phyloP scores from a whole-genome alignment of 37 sponge, comb jelly and placozoan species.

The Halisarca cf. caerulea region DNA sequence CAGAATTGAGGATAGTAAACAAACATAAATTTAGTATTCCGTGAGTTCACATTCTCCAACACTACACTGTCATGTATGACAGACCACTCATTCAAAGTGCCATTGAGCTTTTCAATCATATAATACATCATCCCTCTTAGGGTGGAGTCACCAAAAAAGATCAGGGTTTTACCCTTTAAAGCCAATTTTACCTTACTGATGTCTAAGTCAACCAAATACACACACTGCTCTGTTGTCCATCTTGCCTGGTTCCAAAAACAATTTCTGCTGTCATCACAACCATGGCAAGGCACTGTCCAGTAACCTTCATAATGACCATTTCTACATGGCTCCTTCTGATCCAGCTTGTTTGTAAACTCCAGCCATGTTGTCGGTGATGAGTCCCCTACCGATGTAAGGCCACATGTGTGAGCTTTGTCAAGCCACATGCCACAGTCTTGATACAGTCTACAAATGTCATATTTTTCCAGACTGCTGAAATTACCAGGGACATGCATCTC shows the following conservation, averaged over 20 bases:
- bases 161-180: constrained; percentile 6
- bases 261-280: neutral
- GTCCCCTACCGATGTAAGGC: neutral
- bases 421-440: constrained; percentile 20
- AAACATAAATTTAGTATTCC: neutral
- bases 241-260: constrained; percentile 30
- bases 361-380: neutral
- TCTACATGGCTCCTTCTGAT: neutral
- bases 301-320: constrained; percentile 1
- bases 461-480: neutral
- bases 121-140: constrained; percentile 45
- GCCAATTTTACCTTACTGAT: neutral
- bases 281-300: constrained; percentile 31
- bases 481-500: neutral
- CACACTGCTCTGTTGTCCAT: constrained; percentile 23
- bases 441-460: constrained; percentile 17
- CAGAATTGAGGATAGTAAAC: constrained; percentile 39
- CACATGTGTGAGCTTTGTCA: neutral
- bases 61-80: neutral
- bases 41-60: neutral
- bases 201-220: neutral
- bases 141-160: constrained; percentile 41
- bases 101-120: constrained; percentile 38
- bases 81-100: constrained; percentile 22
- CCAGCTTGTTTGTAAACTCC: neutral